Conservation (phyloP, 1,140 invertebrate species). For the Hypsibius dujardini region DNA sequence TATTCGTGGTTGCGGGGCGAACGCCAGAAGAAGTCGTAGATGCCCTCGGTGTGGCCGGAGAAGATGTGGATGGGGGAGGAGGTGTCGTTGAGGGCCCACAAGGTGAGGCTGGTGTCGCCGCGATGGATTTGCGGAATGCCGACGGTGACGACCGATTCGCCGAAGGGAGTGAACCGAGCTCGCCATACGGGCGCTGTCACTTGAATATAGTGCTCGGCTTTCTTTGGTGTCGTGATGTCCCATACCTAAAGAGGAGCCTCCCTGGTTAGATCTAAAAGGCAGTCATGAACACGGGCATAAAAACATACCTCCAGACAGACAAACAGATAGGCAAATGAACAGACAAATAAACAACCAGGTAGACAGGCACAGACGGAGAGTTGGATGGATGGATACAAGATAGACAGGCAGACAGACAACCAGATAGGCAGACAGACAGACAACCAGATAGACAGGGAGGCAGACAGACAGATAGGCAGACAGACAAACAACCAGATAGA, state of each 20-base stretch:
- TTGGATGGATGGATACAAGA: too few relatives aligned
- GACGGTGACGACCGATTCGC: constrained; percentile 71
- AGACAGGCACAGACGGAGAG: too few relatives aligned
- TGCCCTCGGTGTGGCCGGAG: constrained; percentile 75
- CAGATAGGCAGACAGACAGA: too few relatives aligned
- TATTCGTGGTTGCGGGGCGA: constrained; percentile 36
- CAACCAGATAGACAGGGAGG: too few relatives aligned
- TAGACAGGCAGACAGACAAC: too few relatives aligned
- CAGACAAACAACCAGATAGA: too few relatives aligned
- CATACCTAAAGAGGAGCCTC: constrained; percentile 45
- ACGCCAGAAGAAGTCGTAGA: constrained; percentile 83
- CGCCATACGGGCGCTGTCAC: constrained; percentile 78
- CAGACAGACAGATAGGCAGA: too few relatives aligned
- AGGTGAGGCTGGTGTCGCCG: constrained; percentile 52
- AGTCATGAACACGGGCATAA: too few relatives aligned
- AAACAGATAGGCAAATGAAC: too few relatives aligned
- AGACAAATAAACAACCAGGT: too few relatives aligned
- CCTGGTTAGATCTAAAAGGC: too few relatives aligned
- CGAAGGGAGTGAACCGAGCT: constrained; percentile 78
- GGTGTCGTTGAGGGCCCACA: constrained; percentile 53
- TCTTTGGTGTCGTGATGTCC: constrained; percentile 62
- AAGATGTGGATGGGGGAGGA: constrained; percentile 61
- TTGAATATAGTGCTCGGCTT: constrained; percentile 59
- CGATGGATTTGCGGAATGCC: constrained; percentile 58
- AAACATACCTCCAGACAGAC: too few relatives aligned